phyloP scores from a whole-genome alignment of 2,888 invertebrate species.

The Ophioninae sp. region DNA sequence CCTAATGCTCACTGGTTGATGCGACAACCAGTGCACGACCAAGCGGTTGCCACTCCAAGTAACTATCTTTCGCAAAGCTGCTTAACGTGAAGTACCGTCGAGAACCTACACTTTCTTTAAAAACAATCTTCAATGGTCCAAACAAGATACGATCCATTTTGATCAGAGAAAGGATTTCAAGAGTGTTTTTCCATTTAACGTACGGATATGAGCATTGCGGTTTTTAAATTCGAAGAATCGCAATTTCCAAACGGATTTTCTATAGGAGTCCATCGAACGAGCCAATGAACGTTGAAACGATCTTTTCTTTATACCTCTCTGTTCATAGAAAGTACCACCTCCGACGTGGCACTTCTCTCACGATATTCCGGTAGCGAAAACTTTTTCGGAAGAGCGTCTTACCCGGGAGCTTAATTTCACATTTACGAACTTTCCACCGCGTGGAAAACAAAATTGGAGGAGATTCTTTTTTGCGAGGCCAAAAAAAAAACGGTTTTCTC shows the following conservation, averaged over 20 bases:
- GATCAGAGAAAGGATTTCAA: background rate
- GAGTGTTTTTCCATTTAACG: background rate
- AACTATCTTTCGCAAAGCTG: too few species aligned
- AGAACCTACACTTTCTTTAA: background rate
- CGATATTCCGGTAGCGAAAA: background rate
- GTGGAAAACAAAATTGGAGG: slow-evolving; percentile 3
- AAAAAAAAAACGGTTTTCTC: background rate
- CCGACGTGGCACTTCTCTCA: background rate
- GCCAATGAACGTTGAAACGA: background rate
- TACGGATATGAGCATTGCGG: background rate
- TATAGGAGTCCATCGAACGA: background rate
- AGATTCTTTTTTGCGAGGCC: background rate
- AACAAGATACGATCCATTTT: background rate
- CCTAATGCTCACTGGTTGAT: too few species aligned
- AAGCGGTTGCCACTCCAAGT: too few species aligned
- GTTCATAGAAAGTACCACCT: background rate
- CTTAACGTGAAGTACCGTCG: too few species aligned
- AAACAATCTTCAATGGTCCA: background rate
- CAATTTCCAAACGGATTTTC: background rate
- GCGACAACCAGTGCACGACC: too few species aligned
- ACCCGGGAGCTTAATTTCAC: slow-evolving; percentile 7
- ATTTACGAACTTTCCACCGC: slow-evolving; percentile 1
- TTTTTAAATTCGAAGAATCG: background rate
- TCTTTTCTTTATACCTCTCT: background rate
- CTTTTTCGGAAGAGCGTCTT: background rate